Evolutionary conservation across 2,888 invertebrate genomes (phyloP), one percentile per base, ranked within the genome.

Genomic region (Heteromyza rotundicornis): DNA sequence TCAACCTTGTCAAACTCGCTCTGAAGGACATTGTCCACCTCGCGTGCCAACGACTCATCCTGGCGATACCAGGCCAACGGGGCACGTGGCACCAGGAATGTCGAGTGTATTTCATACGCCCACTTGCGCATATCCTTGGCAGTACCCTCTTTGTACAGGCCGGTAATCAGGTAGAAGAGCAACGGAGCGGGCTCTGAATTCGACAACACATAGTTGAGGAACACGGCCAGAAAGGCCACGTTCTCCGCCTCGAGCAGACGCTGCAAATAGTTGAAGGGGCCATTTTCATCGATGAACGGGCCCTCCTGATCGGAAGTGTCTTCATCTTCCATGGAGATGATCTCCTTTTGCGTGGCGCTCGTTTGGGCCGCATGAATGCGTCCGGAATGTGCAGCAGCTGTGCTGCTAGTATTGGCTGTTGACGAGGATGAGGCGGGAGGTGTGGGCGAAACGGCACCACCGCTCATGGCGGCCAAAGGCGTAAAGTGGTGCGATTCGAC

Each of bases 71-170:
- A 82, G 3, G 80, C 74, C 16, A 83, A 64, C 8, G 83, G 82
- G 72, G 95, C 94, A 76, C 91, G 89, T 64, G 95, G 96, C 77
- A 95, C 92, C 63, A 96, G 86, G 86, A 98, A 98, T 76, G 95
- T 94, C 70, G 97, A 97, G 85, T 96, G 96, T 78, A 98, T 96
- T 87, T 99, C 98, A 85, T 98, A 98, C 2, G 98, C 98, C 98
- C 98, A 99, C 81, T 96, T 94, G 60, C 95, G 89, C 89, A 98
- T 92, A 78, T 98, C 96, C 84, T 94, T 92, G 59, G 89, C 86
- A 70, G 89, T 90, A 56, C 94, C 94, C 74, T 90, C 88, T 77
- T 94, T 93, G 85, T 94, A 98, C 59, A 92, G 86, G 80, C 96
- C 95, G 65, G 97, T 95, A 78, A 98, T 89, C 70, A 98, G 87